Evolutionary conservation across 1,140 invertebrate species (phyloP), one percentile per base, ranked within the genome.

Genomic region (Meloidogyne hapla): DNA sequence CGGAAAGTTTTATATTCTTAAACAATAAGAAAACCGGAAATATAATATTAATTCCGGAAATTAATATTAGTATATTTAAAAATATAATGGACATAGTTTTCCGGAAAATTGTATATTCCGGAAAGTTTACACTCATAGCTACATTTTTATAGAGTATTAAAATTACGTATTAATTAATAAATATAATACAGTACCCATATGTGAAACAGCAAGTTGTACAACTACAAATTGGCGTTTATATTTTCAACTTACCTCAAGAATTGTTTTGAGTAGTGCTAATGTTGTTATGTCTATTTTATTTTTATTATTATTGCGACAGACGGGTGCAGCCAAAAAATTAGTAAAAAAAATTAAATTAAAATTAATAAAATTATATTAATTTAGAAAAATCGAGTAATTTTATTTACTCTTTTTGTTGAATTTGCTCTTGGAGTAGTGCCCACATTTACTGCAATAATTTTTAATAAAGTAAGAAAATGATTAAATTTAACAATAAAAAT

Each of bases 371-470:
- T 26, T 23, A 56, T 18, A 10, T 23, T 70, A 42, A 23, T 26
- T 23, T 25, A 73, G 70, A 73, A 73, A 13, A 73, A 73, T 62
- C 45, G 70, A 26, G 70, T 73, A 21, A 73, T 73, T 61, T 25
- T 73, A 23, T 61, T 73, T 40, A 73, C 70, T 1, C 38, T 73
- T 15, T 23, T 73, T 10, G 48, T 73, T 8, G 70, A 73, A 73
- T 64, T 73, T 26, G 38, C 56, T 56, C 64, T 73, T 15, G 70
- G 70, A 10, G 70, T 73, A 1, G 26, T 73, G 12, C 70, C 70
- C 0, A 63, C 56, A 61, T 73, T 73, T 38, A 28, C 28, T 18
- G 61, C 70, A 15, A 73, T 73, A 13, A 63, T 73, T 38, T 73
- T 56, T 64, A 73, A 73, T 21, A 61, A 73, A 18, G 70, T 63